Evolutionary conservation across 1,140 invertebrate species (phyloP), one percentile per base, ranked within the genome.

Genomic region (Trichonephila clavipes): DNA sequence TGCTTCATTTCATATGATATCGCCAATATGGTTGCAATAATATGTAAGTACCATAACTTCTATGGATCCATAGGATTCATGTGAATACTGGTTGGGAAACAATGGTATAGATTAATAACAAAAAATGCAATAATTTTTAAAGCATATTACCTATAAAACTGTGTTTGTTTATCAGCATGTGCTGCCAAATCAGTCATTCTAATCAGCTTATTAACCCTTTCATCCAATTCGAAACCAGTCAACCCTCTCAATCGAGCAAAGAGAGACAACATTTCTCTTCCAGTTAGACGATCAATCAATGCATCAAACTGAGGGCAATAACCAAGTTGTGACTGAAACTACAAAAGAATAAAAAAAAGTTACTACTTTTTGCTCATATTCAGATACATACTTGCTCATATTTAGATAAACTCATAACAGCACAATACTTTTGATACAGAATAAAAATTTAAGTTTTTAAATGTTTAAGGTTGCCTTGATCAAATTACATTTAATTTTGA

Each of bases 271-370:
- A 97, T 98, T 95, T 99, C 97, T 91, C 97, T 96, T 0, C 98
- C 98, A 1, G 98, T 98, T 69, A 98, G 96, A 95, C 98, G 97
- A 87, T 97, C 97, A 92, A 98, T 97, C 59, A 99, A 96, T 7
- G 98, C 98, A 96, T 98, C 98, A 96, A 96, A 96, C 95, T 97
- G 96, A 4, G 96, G 96, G 95, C 96, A 97, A 95, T 97, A 97
- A 18, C 96, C 96, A 94, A 97, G 95, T 69, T 95, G 85, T 14
- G 86, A 44, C 34, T 94, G 95, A 94, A 94, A 95, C 85, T 94
- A 14, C 4, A 86, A 59, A 51, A 61, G 24, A 72, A 86, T 3
- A 44, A 69, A 24, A 64, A 58, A 16, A 87, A 61, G 7, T 10
- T 51, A 12, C 34, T 40, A 40, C 34, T 40, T 44, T 44, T 44